Conservation (phyloP, 2,113 vertebrate genomes). For the Hypanus sabinus region DNA sequence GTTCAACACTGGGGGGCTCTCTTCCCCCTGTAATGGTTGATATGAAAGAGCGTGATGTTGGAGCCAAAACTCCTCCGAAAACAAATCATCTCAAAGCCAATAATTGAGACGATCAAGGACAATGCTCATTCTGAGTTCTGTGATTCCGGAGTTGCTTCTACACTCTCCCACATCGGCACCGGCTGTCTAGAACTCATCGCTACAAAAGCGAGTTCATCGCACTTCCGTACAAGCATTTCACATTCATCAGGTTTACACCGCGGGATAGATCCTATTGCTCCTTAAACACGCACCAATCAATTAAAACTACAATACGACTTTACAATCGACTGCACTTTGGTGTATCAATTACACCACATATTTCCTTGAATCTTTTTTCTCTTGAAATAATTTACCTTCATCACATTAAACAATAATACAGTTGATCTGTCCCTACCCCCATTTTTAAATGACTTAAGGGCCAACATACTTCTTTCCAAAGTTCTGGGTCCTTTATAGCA, state of each 20-base stretch:
- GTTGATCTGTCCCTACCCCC: background rate
- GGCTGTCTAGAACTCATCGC: background rate
- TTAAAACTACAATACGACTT: background rate
- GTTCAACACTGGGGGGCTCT: constrained; percentile 45
- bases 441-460: background rate
- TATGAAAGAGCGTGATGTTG: background rate
- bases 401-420: background rate
- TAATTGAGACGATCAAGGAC: background rate
- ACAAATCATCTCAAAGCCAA: background rate
- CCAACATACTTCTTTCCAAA: background rate
- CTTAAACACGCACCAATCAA: background rate
- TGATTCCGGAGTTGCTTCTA: background rate
- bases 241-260: background rate
- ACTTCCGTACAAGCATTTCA: background rate
- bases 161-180: background rate
- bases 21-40: constrained; percentile 29
- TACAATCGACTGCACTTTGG: too few relatives aligned
- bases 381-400: background rate
- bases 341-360: too few relatives aligned
- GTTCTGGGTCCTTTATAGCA: background rate
- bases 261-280: background rate
- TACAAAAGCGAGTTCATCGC: background rate
- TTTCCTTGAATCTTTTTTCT: too few relatives aligned
- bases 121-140: background rate
- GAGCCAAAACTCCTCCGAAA: background rate